A percentile compares a stretch with the other conserved stretches of the same genome.
These are phyloP conservation scores for Leguminivora glycinivorella DNA, from an alignment of 1,140 invertebrate genomes.

Conservation along the genomic window DNA sequence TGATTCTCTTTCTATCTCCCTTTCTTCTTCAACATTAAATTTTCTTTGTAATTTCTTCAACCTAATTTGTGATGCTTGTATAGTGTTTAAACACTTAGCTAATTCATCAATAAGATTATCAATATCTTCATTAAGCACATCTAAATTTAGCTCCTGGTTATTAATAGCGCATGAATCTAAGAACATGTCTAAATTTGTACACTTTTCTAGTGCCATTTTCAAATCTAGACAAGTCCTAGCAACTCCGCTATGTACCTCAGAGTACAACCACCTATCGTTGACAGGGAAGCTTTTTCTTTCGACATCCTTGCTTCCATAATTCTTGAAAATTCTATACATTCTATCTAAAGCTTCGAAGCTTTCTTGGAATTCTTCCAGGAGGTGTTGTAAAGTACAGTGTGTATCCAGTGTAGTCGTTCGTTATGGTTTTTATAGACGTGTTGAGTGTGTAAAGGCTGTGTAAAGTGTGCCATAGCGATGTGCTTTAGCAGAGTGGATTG, in stretches of 20 bases:
- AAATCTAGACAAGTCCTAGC: constrained; percentile 62
- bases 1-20: constrained; percentile 34
- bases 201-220: constrained; percentile 60
- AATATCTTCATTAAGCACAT: constrained; percentile 61
- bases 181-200: constrained; percentile 61
- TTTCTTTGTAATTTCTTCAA: constrained; percentile 64
- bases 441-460: constrained; percentile 43
- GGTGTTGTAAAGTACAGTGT: constrained; percentile 53
- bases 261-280: constrained; percentile 60
- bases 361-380: constrained; percentile 56
- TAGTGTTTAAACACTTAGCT: constrained; percentile 53
- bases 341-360: constrained; percentile 59
- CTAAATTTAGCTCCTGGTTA: constrained; percentile 57
- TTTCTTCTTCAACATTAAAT: constrained; percentile 35
- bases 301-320: constrained; percentile 51
- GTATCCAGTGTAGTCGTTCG: constrained; percentile 70
- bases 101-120: constrained; percentile 62
- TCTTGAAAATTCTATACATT: constrained; percentile 69
- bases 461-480: constrained; percentile 64
- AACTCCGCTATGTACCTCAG: constrained; percentile 62
- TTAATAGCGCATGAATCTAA: constrained; percentile 65
- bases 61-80: constrained; percentile 63
- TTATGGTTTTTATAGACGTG: constrained; percentile 66
- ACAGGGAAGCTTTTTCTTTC: constrained; percentile 55
- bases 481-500: constrained; percentile 71